Base-by-base conservation (phyloP, 2,113 vertebrate species). In the Oreochromis spilurus region DNA sequence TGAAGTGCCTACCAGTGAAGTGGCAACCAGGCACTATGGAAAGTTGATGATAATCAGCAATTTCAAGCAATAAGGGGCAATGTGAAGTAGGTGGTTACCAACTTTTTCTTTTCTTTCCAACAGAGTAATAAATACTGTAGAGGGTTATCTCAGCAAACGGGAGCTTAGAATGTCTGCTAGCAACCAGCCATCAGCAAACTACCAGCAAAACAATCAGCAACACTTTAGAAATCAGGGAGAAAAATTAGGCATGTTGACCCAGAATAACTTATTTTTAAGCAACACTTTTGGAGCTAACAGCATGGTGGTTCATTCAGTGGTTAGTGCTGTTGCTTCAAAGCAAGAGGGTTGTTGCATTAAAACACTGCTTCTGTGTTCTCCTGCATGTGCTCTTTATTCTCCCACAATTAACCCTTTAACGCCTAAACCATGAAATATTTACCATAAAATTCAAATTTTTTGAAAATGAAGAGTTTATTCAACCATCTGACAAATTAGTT, bases 361-460 rank as follows among this genome's bases (percentile, higher is more conserved):
- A 77, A 19, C 45, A 29, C 45, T 31, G 21, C 26, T 1, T 31
- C 38, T 45, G 21, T 26, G 67, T 16, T 72, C 45, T 31, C 9
- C 26, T 50, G 45, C 43, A 48, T 50, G 70, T 5, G 9, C 10
- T 77, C 43, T 48, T 31, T 65, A 38, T 77, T 77, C 70, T 50
- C 45, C 43, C 45, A 29, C 70, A 19, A 50, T 48, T 50, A 31
- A 48, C 17, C 19, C 34, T 38, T 65, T 65, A 65, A 65, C 19
- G 10, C 58, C 60, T 38, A 65, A 38, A 65, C 60, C 31, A 1
- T 65, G 17, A 65, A 38, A 65, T 38, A 65, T 2, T 38, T n/a
- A 6, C 60, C 60, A 12, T 38, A 65, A n/a, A 65, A 38, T 65
- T 5, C 2, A 0, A 3, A 0, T n/a, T 65, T 31, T 36, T 65